Conservation (phyloP, 2,888 invertebrate genomes). For the Bruchidius siliquastri region DNA sequence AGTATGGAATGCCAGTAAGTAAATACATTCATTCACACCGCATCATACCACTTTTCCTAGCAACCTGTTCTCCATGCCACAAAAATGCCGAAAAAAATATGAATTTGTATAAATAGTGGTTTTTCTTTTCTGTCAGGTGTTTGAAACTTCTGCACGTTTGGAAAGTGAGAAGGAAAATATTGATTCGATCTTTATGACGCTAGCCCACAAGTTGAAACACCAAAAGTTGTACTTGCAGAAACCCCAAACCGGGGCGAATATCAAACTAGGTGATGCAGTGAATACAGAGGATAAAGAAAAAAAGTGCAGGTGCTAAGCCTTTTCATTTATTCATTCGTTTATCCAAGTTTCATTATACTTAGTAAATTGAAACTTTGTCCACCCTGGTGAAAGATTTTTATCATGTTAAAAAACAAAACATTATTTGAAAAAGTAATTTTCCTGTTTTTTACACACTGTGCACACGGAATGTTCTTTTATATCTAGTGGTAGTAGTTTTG, state of each 20-base stretch:
- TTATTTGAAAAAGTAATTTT: too few relatives aligned
- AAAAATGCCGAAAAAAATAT: too few relatives aligned
- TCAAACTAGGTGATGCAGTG: not conserved
- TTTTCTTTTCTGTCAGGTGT: slow-evolving; percentile 48
- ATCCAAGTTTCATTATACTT: slow-evolving; percentile 1
- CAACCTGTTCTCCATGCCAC: too few relatives aligned
- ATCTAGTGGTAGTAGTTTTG: too few relatives aligned
- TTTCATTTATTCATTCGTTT: too few relatives aligned
- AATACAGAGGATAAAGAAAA: not conserved
- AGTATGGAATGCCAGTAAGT: slow-evolving; percentile 66
- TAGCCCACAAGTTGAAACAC: slow-evolving; percentile 71
- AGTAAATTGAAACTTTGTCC: too few relatives aligned
- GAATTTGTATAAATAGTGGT: not conserved
- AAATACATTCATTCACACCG: slow-evolving; percentile 1
- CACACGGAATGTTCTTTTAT: too few relatives aligned
- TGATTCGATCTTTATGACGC: slow-evolving; percentile 76
- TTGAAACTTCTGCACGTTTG: slow-evolving; percentile 76
- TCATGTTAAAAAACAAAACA: too few relatives aligned
- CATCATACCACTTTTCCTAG: too few relatives aligned
- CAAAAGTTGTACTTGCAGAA: slow-evolving; percentile 51
- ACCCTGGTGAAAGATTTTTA: too few relatives aligned
- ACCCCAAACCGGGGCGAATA: too few relatives aligned
- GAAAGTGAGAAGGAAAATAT: slow-evolving; percentile 71
- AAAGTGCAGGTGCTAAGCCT: not conserved
- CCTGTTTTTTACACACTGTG: too few relatives aligned